Base-by-base conservation (phyloP, 2,888 invertebrate species). In the Epinotia demarniana region DNA sequence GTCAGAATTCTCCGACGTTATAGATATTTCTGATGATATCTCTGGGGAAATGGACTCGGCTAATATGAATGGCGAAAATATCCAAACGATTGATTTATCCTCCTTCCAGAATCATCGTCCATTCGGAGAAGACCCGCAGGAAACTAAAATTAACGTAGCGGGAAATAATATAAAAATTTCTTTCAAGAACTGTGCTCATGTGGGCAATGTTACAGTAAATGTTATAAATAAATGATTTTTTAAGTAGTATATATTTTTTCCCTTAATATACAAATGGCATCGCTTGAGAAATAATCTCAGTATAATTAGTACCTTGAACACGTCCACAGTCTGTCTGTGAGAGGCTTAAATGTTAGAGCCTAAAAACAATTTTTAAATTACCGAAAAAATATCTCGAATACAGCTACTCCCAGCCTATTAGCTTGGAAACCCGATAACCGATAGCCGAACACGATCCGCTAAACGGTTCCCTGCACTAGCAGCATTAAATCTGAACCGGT, bases 181-280 rank as follows among this genome's bases (percentile, higher is more conserved):
- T 46, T 73, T 73, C 27, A 69, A 57, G 12, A 69, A 73, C 27
- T 73, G 73, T 63, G 39, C 62, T 53, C 53, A 53, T 53, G 53
- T 53, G 53, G 53, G 53, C 12, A 43, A 73, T 57, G 18, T 73
- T 18, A 43, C 57, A 27, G 46, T 69, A 60, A 69, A 69, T 63
- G 33, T 73, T 68, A n/a, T 55, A 3, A 68, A 68, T 27, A 62
- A 73, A 27, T 5, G 8, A 53, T 57, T 0, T 19, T n/a, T 18
- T 39, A 1, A 39, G 9, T 39, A 57, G 12, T 57, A 5, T 13
- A 55, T n/a, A 6, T 67, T 63, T 23, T 33, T 5, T 27, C 9
- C 8, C 27, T 3, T 33, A 6, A 33, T 33, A 9, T 1, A 39
- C 33, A 33, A 8, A 39, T 39, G 1, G 8, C 9, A 39, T 39